phyloP scores from a whole-genome alignment of 2,888 invertebrate species.

The Chloromyia formosa region DNA sequence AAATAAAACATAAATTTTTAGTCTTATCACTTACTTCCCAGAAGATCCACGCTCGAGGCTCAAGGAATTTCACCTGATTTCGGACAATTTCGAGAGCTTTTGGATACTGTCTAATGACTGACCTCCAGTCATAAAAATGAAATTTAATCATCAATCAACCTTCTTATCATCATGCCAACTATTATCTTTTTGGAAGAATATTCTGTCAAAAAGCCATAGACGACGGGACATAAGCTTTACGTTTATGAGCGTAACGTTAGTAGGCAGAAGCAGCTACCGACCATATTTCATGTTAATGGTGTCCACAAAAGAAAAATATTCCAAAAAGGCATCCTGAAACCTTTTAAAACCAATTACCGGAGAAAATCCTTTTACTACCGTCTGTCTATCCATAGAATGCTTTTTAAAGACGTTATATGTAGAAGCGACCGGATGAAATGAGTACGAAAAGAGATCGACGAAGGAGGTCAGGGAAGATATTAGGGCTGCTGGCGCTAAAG shows the following conservation, averaged over 20 bases:
- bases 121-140: no score
- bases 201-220: not conserved
- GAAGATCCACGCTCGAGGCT: no score
- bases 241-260: not conserved
- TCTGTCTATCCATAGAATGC: conserved; percentile 2
- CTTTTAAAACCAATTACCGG: conserved; percentile 40
- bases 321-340: conserved; percentile 21
- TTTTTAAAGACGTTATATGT: conserved; percentile 15
- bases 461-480: not conserved
- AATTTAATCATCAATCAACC: conserved; percentile 28
- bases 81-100: no score
- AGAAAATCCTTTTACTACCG: conserved; percentile 39
- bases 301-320: conserved; percentile 13
- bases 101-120: no score
- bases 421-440: not conserved
- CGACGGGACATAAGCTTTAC: no score
- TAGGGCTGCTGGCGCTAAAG: not conserved
- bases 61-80: no score
- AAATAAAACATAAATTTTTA: no score
- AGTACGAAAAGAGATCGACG: not conserved
- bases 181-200: not conserved
- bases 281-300: conserved; percentile 39
- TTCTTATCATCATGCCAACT: conserved; percentile 23
- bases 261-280: conserved; percentile 29
- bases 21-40: no score